phyloP scores from a whole-genome alignment of 2,113 vertebrate species.

The Ameiurus melas region DNA sequence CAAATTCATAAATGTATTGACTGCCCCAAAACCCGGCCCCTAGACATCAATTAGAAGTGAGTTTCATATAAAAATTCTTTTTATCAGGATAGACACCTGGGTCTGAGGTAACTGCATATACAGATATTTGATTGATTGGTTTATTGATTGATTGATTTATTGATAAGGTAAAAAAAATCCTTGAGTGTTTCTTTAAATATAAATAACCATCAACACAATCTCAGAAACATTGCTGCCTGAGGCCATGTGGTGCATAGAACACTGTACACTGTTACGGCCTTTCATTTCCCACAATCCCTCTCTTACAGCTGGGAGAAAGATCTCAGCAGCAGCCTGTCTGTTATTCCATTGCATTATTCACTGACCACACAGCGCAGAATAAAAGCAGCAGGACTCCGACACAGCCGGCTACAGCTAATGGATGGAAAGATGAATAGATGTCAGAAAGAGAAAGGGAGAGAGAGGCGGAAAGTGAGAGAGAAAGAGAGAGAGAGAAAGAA shows the following conservation, averaged over 20 bases:
- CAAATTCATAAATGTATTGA: background rate
- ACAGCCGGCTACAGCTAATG: conserved; percentile 60
- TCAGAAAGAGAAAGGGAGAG: conserved; percentile 4
- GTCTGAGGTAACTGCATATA: background rate
- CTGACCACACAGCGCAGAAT: conserved; percentile 59
- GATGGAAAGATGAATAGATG: conserved; percentile 60
- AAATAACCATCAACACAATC: conserved; percentile 2
- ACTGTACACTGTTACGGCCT: background rate
- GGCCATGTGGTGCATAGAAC: background rate
- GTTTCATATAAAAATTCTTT: too few species aligned
- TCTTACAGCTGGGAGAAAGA: conserved; percentile 22
- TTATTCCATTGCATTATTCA: conserved; percentile 47
- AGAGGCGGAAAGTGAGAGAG: background rate
- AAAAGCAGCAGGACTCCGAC: conserved; percentile 61
- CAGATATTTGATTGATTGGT: too few species aligned
- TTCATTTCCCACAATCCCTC: conserved; percentile 22
- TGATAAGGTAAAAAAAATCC: too few species aligned
- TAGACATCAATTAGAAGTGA: background rate
- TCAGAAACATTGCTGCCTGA: conserved; percentile 5
- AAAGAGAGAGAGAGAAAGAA: background rate
- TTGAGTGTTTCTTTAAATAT: background rate
- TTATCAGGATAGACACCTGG: background rate
- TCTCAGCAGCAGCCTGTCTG: conserved; percentile 11
- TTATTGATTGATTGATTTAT: too few species aligned
- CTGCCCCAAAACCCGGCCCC: too few species aligned